phyloP scores from a whole-genome alignment of 2,888 invertebrate species.

The Hirtodrosophila confusa region DNA sequence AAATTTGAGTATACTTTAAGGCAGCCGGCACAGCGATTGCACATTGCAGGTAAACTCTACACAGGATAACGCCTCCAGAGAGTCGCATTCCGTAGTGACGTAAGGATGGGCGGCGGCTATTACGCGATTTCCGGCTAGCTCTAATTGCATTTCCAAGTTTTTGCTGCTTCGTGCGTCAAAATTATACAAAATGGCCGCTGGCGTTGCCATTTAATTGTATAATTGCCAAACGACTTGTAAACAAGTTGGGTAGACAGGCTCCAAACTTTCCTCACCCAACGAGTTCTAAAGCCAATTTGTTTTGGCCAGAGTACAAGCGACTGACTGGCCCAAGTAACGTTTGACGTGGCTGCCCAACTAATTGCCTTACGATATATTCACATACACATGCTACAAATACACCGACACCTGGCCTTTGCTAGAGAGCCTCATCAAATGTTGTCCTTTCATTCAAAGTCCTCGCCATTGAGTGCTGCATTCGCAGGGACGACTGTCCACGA shows the following conservation, averaged over 20 bases:
- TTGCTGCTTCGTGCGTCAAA: conserved; percentile 42
- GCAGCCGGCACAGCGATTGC: conserved; percentile 20
- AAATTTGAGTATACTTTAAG: conserved; percentile 64
- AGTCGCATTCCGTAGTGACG: not conserved
- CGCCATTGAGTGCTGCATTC: too few relatives aligned
- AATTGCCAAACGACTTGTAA: conserved; percentile 75
- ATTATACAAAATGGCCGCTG: conserved; percentile 56
- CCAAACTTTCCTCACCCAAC: conserved; percentile 38
- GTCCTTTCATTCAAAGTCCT: too few relatives aligned
- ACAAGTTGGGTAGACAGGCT: conserved; percentile 53
- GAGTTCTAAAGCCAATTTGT: conserved; percentile 64
- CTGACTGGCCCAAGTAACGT: conserved; percentile 8
- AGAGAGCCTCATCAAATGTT: too few relatives aligned
- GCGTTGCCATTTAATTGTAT: conserved; percentile 70
- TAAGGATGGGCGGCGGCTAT: conserved; percentile 20
- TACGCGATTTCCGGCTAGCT: conserved; percentile 60
- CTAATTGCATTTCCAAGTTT: conserved; percentile 60
- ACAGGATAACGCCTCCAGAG: conserved; percentile 5
- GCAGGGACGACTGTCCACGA: not conserved
- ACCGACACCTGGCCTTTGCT: not conserved
- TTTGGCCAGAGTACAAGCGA: conserved; percentile 35
- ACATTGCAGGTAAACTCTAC: conserved; percentile 37
- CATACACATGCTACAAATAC: not conserved
- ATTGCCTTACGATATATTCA: conserved; percentile 11
- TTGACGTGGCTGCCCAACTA: conserved; percentile 38